Evolutionary conservation across 2,888 invertebrate genomes (phyloP), one percentile per base, ranked within the genome.

Genomic region (Lysandra bellargus): DNA sequence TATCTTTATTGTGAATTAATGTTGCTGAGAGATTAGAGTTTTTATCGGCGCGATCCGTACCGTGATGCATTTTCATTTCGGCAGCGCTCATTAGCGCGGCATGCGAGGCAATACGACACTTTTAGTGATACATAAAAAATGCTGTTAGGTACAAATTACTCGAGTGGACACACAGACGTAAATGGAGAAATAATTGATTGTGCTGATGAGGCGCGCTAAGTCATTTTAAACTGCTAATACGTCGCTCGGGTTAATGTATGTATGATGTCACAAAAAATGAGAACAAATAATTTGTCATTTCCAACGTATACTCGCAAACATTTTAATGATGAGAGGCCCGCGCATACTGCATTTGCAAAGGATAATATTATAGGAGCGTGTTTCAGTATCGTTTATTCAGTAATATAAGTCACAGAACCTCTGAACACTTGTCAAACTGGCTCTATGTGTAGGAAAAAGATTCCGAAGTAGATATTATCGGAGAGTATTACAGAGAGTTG

Each of bases 141-240:
- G 87, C 85, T 85, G 85, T 86, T 85, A 86, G 84, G 84, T 83
- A 86, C 87, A 85, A 89, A 90, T 89, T 85, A 85, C 87, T 85
- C 85, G 87, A 87, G 86, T 86, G 87, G 86, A 84, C 84, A 86
- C 84, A 84, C 83, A 85, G 83, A 83, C 81, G 85, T 86, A 87
- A 87, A 87, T 87, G 85, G 85, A 84, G 82, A 87, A 87, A 88
- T 92, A 92, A 92, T 92, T 91, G 91, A 89, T 91, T 90, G 87
- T 89, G 90, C 90, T 90, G 90, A 90, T 87, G 86, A 89, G 87
- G 81, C 81, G 83, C 82, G 84, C 87, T 86, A 87, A 87, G 88
- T 89, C 88, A 88, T 90, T 89, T 90, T 84, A 88, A 87, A 86
- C 85, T 85, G 86, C 88, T 79, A 79, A 75, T 84, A 84, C 83